Conservation (phyloP, 53 echinoderm and acorn worm genomes). For the Holothuria scabra region DNA sequence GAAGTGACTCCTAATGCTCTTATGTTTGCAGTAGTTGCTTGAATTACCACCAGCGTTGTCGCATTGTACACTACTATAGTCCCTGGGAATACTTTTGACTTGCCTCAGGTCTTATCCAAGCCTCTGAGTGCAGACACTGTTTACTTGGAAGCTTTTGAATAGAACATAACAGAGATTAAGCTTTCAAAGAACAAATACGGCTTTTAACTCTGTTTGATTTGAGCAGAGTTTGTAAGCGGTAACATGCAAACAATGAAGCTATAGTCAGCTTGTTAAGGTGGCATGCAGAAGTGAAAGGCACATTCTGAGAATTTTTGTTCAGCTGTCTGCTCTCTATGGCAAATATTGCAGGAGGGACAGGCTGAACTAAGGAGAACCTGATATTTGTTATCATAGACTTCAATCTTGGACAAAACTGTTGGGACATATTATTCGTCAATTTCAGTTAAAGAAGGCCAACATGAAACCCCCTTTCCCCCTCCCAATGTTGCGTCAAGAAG, state of each 20-base stretch:
- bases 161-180: slow-evolving; percentile 26
- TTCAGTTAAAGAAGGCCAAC: too few species aligned
- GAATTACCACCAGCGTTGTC: slow-evolving; percentile 20
- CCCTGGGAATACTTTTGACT: not conserved
- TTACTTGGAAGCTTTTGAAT: slow-evolving; percentile 29
- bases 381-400: too few species aligned
- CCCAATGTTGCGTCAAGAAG: too few species aligned
- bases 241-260: not conserved
- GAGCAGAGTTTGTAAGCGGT: slow-evolving; percentile 20
- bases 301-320: too few species aligned
- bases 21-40: slow-evolving; percentile 15
- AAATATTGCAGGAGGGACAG: too few species aligned
- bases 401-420: too few species aligned
- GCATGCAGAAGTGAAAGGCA: not conserved
- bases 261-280: not conserved
- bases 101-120: not conserved
- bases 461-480: too few species aligned
- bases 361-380: too few species aligned
- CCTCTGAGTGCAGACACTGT: not conserved
- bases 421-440: too few species aligned
- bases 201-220: slow-evolving; percentile 4
- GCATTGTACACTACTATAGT: not conserved
- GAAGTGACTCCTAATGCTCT: slow-evolving; percentile 12
- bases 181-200: slow-evolving; percentile 23
- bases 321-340: too few species aligned